phyloP scores from a whole-genome alignment of 2,113 vertebrate genomes.

The Dasyurus viverrinus region DNA sequence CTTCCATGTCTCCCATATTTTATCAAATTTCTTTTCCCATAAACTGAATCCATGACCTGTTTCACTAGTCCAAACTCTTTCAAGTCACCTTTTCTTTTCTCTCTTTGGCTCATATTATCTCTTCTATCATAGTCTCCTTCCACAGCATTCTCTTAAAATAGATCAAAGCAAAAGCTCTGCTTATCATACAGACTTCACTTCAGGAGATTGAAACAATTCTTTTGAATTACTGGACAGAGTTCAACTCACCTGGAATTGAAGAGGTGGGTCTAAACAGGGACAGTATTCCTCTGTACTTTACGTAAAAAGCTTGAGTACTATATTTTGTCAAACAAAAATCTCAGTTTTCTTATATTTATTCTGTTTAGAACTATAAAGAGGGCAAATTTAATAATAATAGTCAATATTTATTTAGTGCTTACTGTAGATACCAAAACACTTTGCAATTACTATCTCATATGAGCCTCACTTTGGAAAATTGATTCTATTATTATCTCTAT shows the following conservation, averaged over 20 bases:
- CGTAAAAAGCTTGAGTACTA: not conserved
- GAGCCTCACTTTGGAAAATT: not conserved
- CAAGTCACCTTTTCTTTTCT: not conserved
- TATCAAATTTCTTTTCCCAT: not conserved
- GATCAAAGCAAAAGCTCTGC: not conserved
- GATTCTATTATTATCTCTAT: not conserved
- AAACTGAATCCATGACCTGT: not conserved
- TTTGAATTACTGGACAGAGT: not conserved
- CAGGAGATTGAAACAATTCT: not conserved
- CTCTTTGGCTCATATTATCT: not conserved
- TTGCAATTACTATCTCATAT: not conserved
- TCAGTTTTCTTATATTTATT: not conserved
- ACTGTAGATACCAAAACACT: not conserved
- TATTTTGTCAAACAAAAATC: not conserved
- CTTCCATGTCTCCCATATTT: not conserved
- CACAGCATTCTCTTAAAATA: not conserved
- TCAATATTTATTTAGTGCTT: not conserved
- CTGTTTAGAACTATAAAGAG: not conserved
- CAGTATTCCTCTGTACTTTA: not conserved
- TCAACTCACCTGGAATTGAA: not conserved
- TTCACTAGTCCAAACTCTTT: not conserved
- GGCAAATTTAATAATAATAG: not conserved
- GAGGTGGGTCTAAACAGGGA: not conserved
- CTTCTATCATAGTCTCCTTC: not conserved
- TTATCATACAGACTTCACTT: not conserved